phyloP scores from a whole-genome alignment of 1,140 invertebrate genomes.

The Pogonomyrmex barbatus region DNA sequence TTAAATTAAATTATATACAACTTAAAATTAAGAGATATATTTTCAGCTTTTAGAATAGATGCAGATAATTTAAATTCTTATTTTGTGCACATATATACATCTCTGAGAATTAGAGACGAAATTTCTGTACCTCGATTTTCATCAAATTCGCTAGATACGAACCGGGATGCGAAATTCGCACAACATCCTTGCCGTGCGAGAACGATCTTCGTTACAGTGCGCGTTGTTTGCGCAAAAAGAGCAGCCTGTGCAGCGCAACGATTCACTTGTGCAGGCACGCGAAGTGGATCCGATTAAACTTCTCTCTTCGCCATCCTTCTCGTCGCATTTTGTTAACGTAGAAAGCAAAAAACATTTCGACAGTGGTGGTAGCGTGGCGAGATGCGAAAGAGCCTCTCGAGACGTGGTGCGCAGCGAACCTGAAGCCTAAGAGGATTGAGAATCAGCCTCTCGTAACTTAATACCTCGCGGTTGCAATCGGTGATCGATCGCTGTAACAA shows the following conservation, averaged over 20 bases:
- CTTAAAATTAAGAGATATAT: neutral
- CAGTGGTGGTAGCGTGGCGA: neutral
- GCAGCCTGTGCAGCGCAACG: slow-evolving; percentile 22
- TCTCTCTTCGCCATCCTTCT: neutral
- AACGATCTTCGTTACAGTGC: slow-evolving; percentile 35
- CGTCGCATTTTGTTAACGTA: slow-evolving; percentile 7
- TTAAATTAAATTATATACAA: neutral
- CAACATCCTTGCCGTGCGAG: neutral
- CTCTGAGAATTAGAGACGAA: neutral
- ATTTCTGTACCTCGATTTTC: slow-evolving; percentile 10
- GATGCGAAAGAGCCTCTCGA: slow-evolving; percentile 28
- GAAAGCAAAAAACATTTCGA: slow-evolving; percentile 39
- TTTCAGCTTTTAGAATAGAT: neutral
- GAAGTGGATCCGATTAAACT: slow-evolving; percentile 50
- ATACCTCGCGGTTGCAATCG: slow-evolving; percentile 41
- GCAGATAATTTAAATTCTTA: neutral
- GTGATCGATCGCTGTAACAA: slow-evolving; percentile 42
- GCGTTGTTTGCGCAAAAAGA: slow-evolving; percentile 47
- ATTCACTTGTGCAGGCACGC: slow-evolving; percentile 25
- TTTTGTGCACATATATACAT: no score
- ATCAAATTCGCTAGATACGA: slow-evolving; percentile 20
- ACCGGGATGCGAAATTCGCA: neutral
- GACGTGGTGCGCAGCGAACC: slow-evolving; percentile 9
- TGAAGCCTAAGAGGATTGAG: slow-evolving; percentile 53
- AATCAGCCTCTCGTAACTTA: slow-evolving; percentile 41